phyloP scores from a whole-genome alignment of 1,140 invertebrate genomes.

The Drosophila lacteicornis region DNA sequence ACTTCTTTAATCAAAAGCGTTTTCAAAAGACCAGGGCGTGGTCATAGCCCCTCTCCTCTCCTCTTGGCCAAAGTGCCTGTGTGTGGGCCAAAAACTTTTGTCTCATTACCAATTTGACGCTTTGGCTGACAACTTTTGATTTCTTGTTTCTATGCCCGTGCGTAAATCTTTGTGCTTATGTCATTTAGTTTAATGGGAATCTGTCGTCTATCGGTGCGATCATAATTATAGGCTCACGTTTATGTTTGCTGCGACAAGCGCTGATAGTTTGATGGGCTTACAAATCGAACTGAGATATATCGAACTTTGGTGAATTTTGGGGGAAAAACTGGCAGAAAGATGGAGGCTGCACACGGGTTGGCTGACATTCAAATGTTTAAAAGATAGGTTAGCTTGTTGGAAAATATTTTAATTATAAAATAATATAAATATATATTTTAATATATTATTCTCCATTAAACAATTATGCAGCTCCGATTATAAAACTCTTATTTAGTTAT shows the following conservation, averaged over 20 bases:
- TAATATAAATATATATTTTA: no score
- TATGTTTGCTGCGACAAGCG: slow-evolving; percentile 40
- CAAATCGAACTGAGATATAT: slow-evolving; percentile 1
- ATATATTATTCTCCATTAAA: no score
- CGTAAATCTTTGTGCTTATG: slow-evolving; percentile 79
- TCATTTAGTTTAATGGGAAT: slow-evolving; percentile 79
- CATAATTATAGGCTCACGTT: slow-evolving; percentile 32
- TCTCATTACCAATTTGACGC: slow-evolving; percentile 81
- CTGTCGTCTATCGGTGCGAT: slow-evolving; percentile 27
- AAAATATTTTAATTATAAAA: neutral
- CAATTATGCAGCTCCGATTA: no score
- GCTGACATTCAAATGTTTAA: neutral
- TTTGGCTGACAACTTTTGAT: slow-evolving; percentile 74
- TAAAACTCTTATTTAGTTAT: no score
- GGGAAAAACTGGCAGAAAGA: neutral
- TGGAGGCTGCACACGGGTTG: neutral
- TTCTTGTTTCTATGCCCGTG: slow-evolving; percentile 53
- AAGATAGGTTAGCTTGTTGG: neutral
- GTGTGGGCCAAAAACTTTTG: slow-evolving; percentile 47
- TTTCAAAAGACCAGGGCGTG: slow-evolving; percentile 63
- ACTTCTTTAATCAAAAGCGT: slow-evolving; percentile 77
- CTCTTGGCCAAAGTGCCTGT: slow-evolving; percentile 5
- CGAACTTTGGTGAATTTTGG: neutral
- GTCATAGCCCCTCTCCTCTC: neutral
- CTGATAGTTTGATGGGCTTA: slow-evolving; percentile 46